Conservation (phyloP, 2,797 vertebrate genomes). For the Cottoperca gobio region DNA sequence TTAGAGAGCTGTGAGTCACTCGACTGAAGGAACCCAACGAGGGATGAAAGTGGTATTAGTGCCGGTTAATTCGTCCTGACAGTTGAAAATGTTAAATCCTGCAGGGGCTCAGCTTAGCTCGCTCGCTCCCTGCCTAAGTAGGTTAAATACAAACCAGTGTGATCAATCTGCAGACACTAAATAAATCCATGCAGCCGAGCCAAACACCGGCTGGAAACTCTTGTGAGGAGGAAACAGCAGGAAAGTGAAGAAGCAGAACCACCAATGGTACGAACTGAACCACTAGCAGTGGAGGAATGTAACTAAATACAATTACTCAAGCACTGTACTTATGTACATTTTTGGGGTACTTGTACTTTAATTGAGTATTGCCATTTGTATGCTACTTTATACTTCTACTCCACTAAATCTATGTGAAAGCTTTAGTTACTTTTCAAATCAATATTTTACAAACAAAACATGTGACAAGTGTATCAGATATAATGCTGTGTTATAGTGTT, state of each 20-base stretch:
- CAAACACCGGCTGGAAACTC: slow-evolving; percentile 59
- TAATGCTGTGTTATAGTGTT: too few species aligned
- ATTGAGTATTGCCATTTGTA: too few species aligned
- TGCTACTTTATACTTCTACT: too few species aligned
- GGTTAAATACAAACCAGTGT: slow-evolving; percentile 85
- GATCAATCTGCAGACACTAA: slow-evolving; percentile 82
- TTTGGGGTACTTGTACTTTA: too few species aligned
- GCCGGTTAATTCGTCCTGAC: slow-evolving; percentile 87
- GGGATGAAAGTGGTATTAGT: slow-evolving; percentile 85
- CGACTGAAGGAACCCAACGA: slow-evolving; percentile 66
- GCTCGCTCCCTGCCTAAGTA: slow-evolving; percentile 83
- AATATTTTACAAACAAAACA: too few species aligned
- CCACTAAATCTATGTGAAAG: too few species aligned
- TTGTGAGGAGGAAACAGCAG: slow-evolving; percentile 34
- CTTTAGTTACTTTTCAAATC: too few species aligned
- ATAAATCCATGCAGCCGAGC: slow-evolving; percentile 59
- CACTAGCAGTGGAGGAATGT: not conserved
- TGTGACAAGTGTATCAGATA: too few species aligned
- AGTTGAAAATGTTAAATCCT: slow-evolving; percentile 88
- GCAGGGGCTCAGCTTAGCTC: slow-evolving; percentile 77
- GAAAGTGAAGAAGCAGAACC: slow-evolving; percentile 6
- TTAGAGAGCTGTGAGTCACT: slow-evolving; percentile 78
- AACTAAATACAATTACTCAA: too few species aligned
- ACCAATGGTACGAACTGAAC: slow-evolving; percentile 1
- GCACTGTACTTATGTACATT: too few species aligned